These are phyloP conservation scores for Caretta caretta DNA, from an alignment of 2,113 vertebrate genomes.

Conservation along the genomic window DNA sequence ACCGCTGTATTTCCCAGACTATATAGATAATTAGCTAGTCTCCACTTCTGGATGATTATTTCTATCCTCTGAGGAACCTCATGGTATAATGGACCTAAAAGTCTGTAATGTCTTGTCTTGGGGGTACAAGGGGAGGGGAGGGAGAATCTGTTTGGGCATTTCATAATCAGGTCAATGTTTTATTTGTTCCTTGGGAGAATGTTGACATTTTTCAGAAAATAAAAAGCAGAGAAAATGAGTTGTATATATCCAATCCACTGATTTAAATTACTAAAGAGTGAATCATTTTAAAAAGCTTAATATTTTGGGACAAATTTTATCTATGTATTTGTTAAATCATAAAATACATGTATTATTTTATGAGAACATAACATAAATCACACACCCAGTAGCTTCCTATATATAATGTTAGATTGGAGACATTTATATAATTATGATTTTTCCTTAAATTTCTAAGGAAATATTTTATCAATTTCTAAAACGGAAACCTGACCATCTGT, in stretches of 20 bases:
- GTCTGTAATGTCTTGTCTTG: constrained; percentile 4
- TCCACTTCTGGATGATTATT: constrained; percentile 63
- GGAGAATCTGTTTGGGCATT: background rate
- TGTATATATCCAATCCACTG: background rate
- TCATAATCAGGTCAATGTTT: constrained; percentile 9
- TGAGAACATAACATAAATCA: background rate
- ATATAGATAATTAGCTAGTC: constrained; percentile 62
- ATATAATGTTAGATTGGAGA: background rate
- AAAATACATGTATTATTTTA: background rate
- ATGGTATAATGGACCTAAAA: constrained; percentile 48
- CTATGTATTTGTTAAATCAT: background rate
- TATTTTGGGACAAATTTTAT: background rate
- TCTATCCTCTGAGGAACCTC: constrained; percentile 54
- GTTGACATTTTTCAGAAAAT: constrained; percentile 15
- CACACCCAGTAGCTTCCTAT: background rate
- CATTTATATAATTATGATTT: background rate
- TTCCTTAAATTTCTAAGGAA: background rate
- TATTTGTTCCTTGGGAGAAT: constrained; percentile 18
- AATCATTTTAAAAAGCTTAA: background rate
- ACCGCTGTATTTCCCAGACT: constrained; percentile 34
- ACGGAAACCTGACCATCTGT: background rate
- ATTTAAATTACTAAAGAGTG: background rate
- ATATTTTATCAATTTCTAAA: background rate
- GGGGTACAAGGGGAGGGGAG: background rate
- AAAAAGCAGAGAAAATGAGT: background rate